These are phyloP conservation scores for Poecilia picta DNA, from an alignment of 2,797 vertebrate genomes.

Conservation along the genomic window DNA sequence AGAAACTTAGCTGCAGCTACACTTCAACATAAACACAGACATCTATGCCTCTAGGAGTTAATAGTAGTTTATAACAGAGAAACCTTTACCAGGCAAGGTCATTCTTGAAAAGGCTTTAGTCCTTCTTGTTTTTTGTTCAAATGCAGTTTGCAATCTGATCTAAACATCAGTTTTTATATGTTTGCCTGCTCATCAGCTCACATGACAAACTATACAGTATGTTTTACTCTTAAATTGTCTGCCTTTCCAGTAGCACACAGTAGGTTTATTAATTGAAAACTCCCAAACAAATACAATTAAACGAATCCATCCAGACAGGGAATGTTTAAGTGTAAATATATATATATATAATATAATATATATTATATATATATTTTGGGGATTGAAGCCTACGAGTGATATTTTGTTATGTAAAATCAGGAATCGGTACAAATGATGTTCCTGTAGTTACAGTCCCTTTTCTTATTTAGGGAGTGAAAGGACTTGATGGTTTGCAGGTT, in stretches of 20 bases:
- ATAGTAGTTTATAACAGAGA: background rate
- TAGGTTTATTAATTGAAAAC: background rate
- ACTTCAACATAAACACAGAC: background rate
- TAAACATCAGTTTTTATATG: background rate
- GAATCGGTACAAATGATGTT: background rate
- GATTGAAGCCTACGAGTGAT: background rate
- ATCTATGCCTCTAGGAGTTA: background rate
- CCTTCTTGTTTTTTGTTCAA: background rate
- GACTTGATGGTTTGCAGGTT: background rate
- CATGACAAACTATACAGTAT: background rate
- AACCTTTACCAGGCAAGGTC: conserved; percentile 7
- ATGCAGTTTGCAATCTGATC: background rate
- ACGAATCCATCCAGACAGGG: background rate
- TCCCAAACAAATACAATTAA: background rate
- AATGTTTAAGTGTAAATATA: background rate
- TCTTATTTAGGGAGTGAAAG: background rate
- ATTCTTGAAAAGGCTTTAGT: background rate
- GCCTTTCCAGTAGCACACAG: too few relatives aligned
- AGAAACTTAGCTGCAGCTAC: background rate
- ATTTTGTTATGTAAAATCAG: background rate
- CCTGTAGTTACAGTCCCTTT: background rate
- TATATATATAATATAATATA: too few relatives aligned
- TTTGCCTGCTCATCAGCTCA: background rate
- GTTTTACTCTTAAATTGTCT: background rate
- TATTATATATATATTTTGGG: background rate